Conservation (phyloP, 2,113 vertebrate species). For the Lophura nycthemera region DNA sequence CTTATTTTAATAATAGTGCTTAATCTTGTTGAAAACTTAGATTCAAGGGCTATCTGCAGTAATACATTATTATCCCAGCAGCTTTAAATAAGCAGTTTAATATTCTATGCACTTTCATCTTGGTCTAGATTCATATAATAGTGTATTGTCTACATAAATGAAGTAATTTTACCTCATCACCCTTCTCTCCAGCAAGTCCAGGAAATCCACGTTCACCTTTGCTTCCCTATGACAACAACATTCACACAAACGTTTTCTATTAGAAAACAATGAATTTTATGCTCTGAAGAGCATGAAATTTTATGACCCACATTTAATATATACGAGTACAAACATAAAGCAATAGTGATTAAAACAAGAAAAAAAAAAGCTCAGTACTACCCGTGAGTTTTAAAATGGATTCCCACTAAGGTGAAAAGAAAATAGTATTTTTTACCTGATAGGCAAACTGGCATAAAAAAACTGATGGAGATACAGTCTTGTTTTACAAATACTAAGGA, state of each 20-base stretch:
- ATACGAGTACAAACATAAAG: not conserved
- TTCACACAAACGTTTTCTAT: conserved; percentile 25
- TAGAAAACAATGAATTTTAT: not conserved
- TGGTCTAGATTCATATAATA: not conserved
- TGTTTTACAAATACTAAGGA: not conserved
- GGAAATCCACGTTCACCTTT: conserved; percentile 97
- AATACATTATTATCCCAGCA: not conserved
- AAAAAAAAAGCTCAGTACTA: not conserved
- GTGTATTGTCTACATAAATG: not conserved
- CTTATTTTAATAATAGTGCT: not conserved
- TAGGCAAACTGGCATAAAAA: not conserved
- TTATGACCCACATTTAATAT: not conserved
- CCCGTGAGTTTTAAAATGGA: not conserved
- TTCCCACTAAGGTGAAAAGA: not conserved
- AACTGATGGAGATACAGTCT: not conserved
- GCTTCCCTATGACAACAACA: conserved; percentile 83
- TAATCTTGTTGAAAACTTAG: not conserved
- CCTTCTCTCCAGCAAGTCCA: conserved; percentile 91
- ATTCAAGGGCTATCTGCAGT: not conserved
- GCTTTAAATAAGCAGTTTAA: not conserved
- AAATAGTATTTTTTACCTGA: not conserved
- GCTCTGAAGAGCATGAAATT: not conserved
- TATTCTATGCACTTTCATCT: not conserved
- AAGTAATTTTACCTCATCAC: conserved; percentile 87
- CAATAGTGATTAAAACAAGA: not conserved